Evolutionary conservation across 2,888 invertebrate species (phyloP).

Genomic region (Cheilosia vernalis): DNA sequence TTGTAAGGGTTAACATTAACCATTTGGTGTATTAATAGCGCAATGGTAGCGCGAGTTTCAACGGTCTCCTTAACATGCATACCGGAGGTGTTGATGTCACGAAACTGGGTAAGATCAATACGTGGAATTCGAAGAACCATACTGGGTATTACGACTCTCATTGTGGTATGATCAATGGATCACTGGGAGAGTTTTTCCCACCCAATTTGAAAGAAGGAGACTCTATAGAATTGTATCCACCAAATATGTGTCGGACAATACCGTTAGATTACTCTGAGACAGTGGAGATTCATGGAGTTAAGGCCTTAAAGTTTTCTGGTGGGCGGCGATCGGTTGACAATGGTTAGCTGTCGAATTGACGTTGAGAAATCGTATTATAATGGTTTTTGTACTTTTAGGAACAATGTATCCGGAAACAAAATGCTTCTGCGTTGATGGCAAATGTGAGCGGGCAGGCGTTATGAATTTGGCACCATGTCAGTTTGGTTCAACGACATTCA

Average conservation of each 20-base stretch:
- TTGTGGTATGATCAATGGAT: constrained; percentile 88
- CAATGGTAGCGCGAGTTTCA: constrained; percentile 89
- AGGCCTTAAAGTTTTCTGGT: constrained; percentile 88
- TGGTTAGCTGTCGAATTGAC: constrained; percentile 82
- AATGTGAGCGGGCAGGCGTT: constrained; percentile 89
- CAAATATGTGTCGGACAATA: constrained; percentile 90
- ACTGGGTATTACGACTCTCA: constrained; percentile 84
- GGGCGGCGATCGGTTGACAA: constrained; percentile 88
- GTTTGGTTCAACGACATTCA: constrained; percentile 90
- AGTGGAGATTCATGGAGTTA: constrained; percentile 85
- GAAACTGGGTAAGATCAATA: constrained; percentile 87
- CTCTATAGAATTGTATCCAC: constrained; percentile 87
- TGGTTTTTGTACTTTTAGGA: constrained; percentile 84
- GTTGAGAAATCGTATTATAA: neutral
- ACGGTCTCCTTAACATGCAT: constrained; percentile 90
- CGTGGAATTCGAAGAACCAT: constrained; percentile 88
- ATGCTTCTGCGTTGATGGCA: constrained; percentile 88
- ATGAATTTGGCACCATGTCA: constrained; percentile 90
- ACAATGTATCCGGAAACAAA: constrained; percentile 85
- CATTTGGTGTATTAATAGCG: constrained; percentile 85
- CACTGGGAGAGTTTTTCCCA: constrained; percentile 92
- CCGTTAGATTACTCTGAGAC: constrained; percentile 86
- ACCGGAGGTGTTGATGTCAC: constrained; percentile 87
- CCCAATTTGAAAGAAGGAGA: constrained; percentile 86
- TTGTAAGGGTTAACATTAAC: neutral